Percentiles rank a stretch among this genome's conserved stretches.
These are phyloP conservation scores for Pampusana beccarii DNA, from an alignment of 2,113 vertebrate genomes.

Conservation along the genomic window DNA sequence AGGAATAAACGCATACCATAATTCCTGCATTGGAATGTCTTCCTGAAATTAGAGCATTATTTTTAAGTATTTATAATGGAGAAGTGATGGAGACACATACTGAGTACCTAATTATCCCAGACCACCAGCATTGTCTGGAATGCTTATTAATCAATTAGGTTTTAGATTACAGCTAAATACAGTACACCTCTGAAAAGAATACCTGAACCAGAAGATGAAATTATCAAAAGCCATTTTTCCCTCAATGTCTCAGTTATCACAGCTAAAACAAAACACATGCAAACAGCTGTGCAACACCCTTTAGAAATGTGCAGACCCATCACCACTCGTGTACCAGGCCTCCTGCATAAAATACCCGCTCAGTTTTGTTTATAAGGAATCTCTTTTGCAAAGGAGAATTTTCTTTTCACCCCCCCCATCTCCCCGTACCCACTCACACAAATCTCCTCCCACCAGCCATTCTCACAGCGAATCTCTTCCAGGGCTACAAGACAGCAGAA, in stretches of 20 bases:
- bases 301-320: not conserved
- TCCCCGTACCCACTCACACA: not conserved
- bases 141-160: conserved; percentile 15
- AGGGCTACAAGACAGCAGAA: not conserved
- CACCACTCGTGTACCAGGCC: not conserved
- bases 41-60: not conserved
- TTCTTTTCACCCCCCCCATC: not conserved
- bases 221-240: not conserved
- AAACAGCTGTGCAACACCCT: not conserved
- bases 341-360: not conserved
- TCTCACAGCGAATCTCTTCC: not conserved
- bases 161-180: not conserved
- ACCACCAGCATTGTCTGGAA: not conserved
- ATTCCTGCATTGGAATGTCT: not conserved
- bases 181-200: not conserved
- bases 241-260: not conserved
- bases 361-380: not conserved
- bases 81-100: not conserved
- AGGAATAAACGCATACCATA: not conserved
- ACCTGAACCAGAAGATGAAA: not conserved
- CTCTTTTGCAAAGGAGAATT: not conserved
- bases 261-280: not conserved
- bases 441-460: not conserved
- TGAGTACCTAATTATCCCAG: not conserved
- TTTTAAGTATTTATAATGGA: not conserved